A percentile compares a stretch with the other conserved stretches of the same genome.
phyloP scores from a whole-genome alignment of 2,888 invertebrate species.

The Cylindroiulus punctatus region DNA sequence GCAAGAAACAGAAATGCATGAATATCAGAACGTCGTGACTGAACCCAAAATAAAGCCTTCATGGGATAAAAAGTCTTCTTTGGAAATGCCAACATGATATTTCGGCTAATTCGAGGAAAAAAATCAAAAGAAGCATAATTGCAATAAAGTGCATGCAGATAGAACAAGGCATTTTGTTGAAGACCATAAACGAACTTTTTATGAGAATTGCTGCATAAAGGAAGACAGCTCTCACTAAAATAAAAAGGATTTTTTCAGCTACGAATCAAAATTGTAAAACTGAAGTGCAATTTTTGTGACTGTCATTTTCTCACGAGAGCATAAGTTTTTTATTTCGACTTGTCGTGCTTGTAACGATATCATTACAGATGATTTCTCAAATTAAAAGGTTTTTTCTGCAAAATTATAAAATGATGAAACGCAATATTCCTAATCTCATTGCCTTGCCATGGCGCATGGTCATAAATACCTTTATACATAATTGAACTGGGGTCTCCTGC shows the following conservation, averaged over 20 bases:
- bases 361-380: not conserved
- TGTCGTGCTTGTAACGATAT: not conserved
- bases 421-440: no score
- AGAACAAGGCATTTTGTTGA: slow-evolving; percentile 16
- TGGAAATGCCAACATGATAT: slow-evolving; percentile 2
- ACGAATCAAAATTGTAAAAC: slow-evolving; percentile 34
- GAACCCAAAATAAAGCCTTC: slow-evolving; percentile 11
- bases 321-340: not conserved
- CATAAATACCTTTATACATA: no score
- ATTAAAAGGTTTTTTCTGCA: no score
- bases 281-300: slow-evolving; percentile 27
- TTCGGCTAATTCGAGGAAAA: not conserved
- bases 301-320: slow-evolving; percentile 31
- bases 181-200: not conserved
- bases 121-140: slow-evolving; percentile 16
- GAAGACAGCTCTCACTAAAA: not conserved
- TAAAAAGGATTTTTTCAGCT: not conserved
- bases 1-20: not conserved
- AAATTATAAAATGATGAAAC: no score
- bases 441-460: no score
- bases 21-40: not conserved
- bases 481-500: no score
- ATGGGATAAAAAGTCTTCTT: slow-evolving; percentile 15
- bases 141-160: slow-evolving; percentile 38
- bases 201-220: slow-evolving; percentile 19